Conservation (phyloP, 2,797 vertebrate genomes). For the Spheniscus humboldti region DNA sequence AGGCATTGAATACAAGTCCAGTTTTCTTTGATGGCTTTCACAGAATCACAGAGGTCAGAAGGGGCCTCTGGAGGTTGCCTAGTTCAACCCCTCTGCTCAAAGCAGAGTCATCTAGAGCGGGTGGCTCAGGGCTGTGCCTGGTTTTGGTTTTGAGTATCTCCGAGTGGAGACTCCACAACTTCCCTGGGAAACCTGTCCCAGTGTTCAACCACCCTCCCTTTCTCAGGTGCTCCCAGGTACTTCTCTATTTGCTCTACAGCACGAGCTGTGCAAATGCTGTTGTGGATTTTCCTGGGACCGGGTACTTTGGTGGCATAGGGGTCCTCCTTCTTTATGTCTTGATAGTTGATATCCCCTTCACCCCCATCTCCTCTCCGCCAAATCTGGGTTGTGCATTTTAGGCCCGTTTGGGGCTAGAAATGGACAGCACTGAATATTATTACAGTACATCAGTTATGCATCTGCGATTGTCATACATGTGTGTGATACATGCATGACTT, state of each 20-base stretch:
- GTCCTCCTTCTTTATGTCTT: background rate
- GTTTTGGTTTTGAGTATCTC: background rate
- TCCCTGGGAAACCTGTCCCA: background rate
- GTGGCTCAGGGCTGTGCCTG: background rate
- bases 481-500: background rate
- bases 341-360: background rate
- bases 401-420: background rate
- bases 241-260: background rate
- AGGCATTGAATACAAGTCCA: background rate
- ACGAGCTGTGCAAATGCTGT: background rate
- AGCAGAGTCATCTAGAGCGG: background rate
- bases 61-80: background rate
- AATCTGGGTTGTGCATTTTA: background rate
- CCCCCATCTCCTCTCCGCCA: background rate
- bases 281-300: background rate
- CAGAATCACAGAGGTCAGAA: background rate
- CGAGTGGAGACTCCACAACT: background rate
- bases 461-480: background rate
- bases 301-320: background rate
- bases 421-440: background rate
- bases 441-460: background rate
- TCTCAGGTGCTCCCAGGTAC: background rate
- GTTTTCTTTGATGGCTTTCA: background rate
- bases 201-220: background rate
- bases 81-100: background rate